These are phyloP conservation scores for Leucophora obtusa DNA, from an alignment of 2,888 invertebrate species.

Conservation along the genomic window DNA sequence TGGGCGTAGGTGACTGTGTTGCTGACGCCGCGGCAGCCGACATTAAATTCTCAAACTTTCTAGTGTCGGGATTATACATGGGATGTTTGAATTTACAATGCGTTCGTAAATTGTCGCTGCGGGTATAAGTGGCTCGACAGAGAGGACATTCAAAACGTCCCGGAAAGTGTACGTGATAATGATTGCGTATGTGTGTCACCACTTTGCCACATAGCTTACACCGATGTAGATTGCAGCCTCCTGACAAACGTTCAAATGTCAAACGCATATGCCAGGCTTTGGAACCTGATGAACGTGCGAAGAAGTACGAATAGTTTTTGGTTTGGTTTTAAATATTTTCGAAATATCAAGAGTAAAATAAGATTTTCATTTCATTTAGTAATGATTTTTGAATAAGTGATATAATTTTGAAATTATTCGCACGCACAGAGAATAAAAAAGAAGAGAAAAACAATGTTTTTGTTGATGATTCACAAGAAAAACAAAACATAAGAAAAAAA, in stretches of 20 bases:
- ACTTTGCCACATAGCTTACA: conserved; percentile 96
- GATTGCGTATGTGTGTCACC: conserved; percentile 96
- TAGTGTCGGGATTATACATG: conserved; percentile 90
- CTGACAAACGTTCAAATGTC: conserved; percentile 95
- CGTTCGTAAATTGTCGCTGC: conserved; percentile 94
- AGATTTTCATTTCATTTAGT: conserved; percentile 56
- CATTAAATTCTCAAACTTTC: conserved; percentile 89
- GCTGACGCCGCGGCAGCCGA: conserved; percentile 81
- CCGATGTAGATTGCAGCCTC: conserved; percentile 94
- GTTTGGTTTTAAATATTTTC: conserved; percentile 43
- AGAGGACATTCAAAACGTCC: conserved; percentile 94
- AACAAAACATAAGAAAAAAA: conserved; percentile 71
- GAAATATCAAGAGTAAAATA: conserved; percentile 57
- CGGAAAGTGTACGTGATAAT: conserved; percentile 96
- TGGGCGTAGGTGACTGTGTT: conserved; percentile 80
- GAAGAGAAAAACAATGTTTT: conserved; percentile 78
- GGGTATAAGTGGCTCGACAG: conserved; percentile 93
- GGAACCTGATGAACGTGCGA: conserved; percentile 86
- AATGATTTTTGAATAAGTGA: conserved; percentile 40
- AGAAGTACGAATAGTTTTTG: conserved; percentile 29
- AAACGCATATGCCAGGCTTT: conserved; percentile 97
- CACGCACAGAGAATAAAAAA: conserved; percentile 77
- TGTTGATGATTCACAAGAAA: conserved; percentile 78
- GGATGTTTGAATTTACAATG: conserved; percentile 96
- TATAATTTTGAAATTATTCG: conserved; percentile 65